Evolutionary conservation across 2,888 invertebrate genomes (phyloP).

Genomic region (Teleiodes luculella): DNA sequence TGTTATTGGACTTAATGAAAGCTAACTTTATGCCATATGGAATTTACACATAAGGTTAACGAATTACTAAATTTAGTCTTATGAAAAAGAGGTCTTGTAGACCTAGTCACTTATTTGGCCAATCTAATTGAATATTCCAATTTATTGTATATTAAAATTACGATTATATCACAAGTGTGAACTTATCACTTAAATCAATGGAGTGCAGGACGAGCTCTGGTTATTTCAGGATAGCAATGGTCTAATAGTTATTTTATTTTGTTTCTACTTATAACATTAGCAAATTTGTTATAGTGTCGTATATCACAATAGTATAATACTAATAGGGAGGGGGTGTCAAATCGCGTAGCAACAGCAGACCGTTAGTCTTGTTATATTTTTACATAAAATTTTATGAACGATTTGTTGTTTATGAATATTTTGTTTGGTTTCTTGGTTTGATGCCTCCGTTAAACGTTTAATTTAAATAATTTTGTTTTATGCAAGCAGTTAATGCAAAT

Average conservation of each 20-base stretch:
- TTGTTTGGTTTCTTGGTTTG: conserved; percentile 76
- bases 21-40: conserved; percentile 79
- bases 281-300: conserved; percentile 77
- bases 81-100: conserved; percentile 71
- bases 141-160: conserved; percentile 74
- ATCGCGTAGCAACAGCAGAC: conserved; percentile 68
- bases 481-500: conserved; percentile 79
- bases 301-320: conserved; percentile 76
- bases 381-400: conserved; percentile 74
- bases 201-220: conserved; percentile 75
- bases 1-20: conserved; percentile 74
- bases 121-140: conserved; percentile 77
- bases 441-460: conserved; percentile 77
- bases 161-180: conserved; percentile 67
- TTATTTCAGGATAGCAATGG: conserved; percentile 77
- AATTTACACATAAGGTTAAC: conserved; percentile 78
- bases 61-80: conserved; percentile 79
- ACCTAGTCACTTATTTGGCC: conserved; percentile 78
- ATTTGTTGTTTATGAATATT: conserved; percentile 74
- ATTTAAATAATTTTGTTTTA: conserved; percentile 77
- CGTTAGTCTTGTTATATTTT: conserved; percentile 68
- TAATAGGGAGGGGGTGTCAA: conserved; percentile 77
- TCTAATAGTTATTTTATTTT: conserved; percentile 73
- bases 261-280: conserved; percentile 73
- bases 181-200: conserved; percentile 67